Percentiles rank a stretch among this genome's conserved stretches.
Conservation (phyloP, 2,113 vertebrate genomes). For the Dissostichus mawsoni region DNA sequence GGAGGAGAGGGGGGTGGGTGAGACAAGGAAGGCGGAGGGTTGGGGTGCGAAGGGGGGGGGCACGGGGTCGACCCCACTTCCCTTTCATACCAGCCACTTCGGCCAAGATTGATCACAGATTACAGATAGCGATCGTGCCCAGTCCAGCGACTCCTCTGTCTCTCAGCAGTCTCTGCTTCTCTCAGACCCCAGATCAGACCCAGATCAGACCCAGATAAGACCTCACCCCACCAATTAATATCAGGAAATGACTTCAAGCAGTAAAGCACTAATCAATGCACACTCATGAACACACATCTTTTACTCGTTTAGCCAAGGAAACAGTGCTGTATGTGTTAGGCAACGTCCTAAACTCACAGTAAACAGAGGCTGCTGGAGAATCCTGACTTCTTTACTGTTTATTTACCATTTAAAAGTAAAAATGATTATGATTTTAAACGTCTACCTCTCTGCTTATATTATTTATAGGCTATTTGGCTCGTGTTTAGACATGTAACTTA, state of each 20-base stretch:
- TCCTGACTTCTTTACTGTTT: too few species aligned
- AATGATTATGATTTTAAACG: neutral
- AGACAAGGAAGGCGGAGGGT: constrained; percentile 51
- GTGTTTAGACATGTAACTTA: too few species aligned
- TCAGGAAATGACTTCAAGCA: constrained; percentile 72
- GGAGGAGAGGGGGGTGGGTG: constrained; percentile 47
- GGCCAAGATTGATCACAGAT: constrained; percentile 86
- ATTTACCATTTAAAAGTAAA: too few species aligned
- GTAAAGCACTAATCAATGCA: constrained; percentile 70
- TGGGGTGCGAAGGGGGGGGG: constrained; percentile 62
- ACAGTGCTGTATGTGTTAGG: neutral
- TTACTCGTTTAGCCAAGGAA: constrained; percentile 32
- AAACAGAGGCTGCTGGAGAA: too few species aligned
- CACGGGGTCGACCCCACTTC: constrained; percentile 87
- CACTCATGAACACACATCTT: constrained; percentile 54
- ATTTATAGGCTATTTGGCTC: neutral
- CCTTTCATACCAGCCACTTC: constrained; percentile 82
- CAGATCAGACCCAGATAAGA: constrained; percentile 66
- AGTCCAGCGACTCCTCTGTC: constrained; percentile 55
- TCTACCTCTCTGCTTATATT: neutral
- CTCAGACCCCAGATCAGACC: constrained; percentile 52
- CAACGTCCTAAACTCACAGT: neutral
- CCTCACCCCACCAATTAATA: constrained; percentile 61
- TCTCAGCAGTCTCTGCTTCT: constrained; percentile 51
- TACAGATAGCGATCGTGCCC: constrained; percentile 69